Base-by-base conservation (phyloP, 2,888 invertebrate species). In the Tiphia femorata region DNA sequence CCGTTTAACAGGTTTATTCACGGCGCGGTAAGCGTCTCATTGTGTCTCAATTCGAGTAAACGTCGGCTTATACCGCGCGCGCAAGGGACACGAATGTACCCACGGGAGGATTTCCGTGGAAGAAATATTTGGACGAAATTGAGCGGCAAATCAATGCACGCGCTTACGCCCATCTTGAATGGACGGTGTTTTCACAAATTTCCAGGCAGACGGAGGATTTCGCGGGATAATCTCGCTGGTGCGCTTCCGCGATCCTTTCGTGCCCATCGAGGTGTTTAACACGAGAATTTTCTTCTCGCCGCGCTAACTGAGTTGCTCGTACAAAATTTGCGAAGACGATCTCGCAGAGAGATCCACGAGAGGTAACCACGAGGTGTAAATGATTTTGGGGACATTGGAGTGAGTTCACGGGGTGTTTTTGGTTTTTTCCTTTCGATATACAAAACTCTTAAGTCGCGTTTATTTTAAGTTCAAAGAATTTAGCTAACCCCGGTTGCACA, bases 101-200 rank as follows among this genome's bases (percentile, higher is more conserved):
- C 19, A 17, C 20, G 17, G 17, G 16, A 23, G 56, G 67, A 71
- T 72, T 69, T 65, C 64, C 56, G 50, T 62, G 56, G 33, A 61
- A 58, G 64, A 73, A 77, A 80, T 78, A 76, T 76, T 78, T 72
- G 73, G 61, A 43, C 65, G 80, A 82, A 82, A 83, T 82, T 81
- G 82, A 82, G 82, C 81, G 82, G 71, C 74, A 80, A 82, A 83
- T 80, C 78, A 76, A 78, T 77, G 75, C 75, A 79, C 76, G 81
- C 78, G 73, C 75, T 82, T 71, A 81, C 83, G 76, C 83, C 79
- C 72, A 60, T 68, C 59, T 43, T 76, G 62, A 79, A 80, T 76
- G 67, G 38, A 38, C 16, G 52, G 49, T 69, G 62, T 70, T 70
- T 70, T 65, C 70, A 65, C 47, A 51, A 58, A 51, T 58, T 61